Conservation (phyloP, 2,797 vertebrate genomes). For the Epinephelus awoara region DNA sequence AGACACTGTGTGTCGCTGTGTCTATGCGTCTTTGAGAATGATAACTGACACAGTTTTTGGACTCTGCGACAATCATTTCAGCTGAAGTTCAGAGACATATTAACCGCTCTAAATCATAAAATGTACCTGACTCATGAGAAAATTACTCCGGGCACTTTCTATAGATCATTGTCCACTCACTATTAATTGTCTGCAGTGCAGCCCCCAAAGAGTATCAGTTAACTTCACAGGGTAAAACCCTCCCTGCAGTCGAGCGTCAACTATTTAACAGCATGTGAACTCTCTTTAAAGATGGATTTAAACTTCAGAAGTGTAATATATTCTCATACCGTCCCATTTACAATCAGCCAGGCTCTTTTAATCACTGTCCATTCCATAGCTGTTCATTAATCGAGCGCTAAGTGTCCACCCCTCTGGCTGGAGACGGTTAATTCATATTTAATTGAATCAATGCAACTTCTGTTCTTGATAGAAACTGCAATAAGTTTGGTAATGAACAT, state of each 20-base stretch:
- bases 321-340: slow-evolving; percentile 29
- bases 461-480: slow-evolving; percentile 46
- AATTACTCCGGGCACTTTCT: slow-evolving; percentile 43
- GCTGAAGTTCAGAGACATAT: slow-evolving; percentile 42
- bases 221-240: slow-evolving; percentile 22
- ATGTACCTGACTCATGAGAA: slow-evolving; percentile 57
- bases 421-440: slow-evolving; percentile 59
- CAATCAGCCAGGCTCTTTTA: slow-evolving; percentile 40
- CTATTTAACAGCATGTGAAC: slow-evolving; percentile 31
- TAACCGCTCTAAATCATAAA: slow-evolving; percentile 66
- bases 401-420: slow-evolving; percentile 48
- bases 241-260: slow-evolving; percentile 7
- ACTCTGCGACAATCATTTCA: slow-evolving; percentile 42
- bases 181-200: slow-evolving; percentile 51
- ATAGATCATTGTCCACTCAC: slow-evolving; percentile 55
- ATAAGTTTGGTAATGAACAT: slow-evolving; percentile 41
- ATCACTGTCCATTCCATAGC: slow-evolving; percentile 39
- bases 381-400: slow-evolving; percentile 44
- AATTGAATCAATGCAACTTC: slow-evolving; percentile 57
- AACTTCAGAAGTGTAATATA: slow-evolving; percentile 26
- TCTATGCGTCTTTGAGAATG: slow-evolving; percentile 1
- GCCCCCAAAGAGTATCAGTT: slow-evolving; percentile 25
- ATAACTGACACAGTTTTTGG: slow-evolving; percentile 40
- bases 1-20: not conserved
- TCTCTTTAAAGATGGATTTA: slow-evolving; percentile 39